Evolutionary conservation across 2,888 invertebrate species (phyloP).

Genomic region (Drosophila subsilvestris): DNA sequence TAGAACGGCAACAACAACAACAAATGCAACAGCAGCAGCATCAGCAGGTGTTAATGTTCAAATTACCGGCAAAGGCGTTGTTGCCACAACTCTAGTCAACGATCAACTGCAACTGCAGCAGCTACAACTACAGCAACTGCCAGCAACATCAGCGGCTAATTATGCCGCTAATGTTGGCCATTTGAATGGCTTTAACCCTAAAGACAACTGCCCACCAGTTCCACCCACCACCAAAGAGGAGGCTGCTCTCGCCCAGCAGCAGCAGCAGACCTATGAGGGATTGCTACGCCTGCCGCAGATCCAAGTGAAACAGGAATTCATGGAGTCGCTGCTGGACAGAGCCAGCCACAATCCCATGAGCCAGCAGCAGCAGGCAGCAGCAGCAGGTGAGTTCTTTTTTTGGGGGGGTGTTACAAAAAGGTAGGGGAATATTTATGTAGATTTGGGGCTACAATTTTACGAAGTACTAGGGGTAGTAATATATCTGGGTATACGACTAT

Average conservation of each 20-base stretch:
- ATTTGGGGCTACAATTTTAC: not conserved
- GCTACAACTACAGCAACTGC: slow-evolving; percentile 19
- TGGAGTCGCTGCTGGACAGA: slow-evolving; percentile 56
- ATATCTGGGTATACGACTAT: too few species aligned
- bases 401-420: too few species aligned
- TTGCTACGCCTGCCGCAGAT: slow-evolving; percentile 66
- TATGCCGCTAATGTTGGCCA: slow-evolving; percentile 66
- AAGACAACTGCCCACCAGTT: slow-evolving; percentile 54
- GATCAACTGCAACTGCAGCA: slow-evolving; percentile 67
- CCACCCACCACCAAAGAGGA: slow-evolving; percentile 43
- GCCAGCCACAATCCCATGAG: slow-evolving; percentile 16
- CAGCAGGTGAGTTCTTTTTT: slow-evolving; percentile 39
- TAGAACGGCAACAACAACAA: slow-evolving; percentile 46
- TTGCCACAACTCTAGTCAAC: slow-evolving; percentile 63
- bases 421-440: not conserved
- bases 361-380: slow-evolving; percentile 26
- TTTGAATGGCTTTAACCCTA: slow-evolving; percentile 71
- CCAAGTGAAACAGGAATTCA: slow-evolving; percentile 78
- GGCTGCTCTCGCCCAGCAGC: too few species aligned
- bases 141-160: slow-evolving; percentile 59
- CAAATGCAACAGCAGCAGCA: slow-evolving; percentile 41
- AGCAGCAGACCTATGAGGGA: slow-evolving; percentile 44
- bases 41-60: slow-evolving; percentile 83
- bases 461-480: too few species aligned
- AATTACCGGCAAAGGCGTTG: slow-evolving; percentile 80